Conservation (phyloP, 2,888 invertebrate species). For the Acronicta psi region DNA sequence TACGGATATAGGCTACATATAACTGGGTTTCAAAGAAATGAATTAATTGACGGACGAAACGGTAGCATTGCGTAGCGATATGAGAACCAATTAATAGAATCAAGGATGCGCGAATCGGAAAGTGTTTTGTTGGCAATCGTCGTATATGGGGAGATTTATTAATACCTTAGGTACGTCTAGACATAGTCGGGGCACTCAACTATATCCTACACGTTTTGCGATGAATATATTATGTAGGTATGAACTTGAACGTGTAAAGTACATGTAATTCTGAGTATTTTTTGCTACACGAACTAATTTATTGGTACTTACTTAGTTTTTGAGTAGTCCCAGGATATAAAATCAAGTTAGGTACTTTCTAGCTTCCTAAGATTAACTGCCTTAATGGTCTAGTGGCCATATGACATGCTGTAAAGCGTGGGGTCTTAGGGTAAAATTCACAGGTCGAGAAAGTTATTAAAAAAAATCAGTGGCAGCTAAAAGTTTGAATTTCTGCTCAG, state of each 20-base stretch:
- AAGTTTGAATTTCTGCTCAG: no score
- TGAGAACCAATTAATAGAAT: conserved; percentile 60
- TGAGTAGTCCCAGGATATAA: no score
- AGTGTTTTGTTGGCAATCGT: conserved; percentile 56
- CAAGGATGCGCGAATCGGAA: conserved; percentile 63
- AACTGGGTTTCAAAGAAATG: conserved; percentile 60
- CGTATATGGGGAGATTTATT: conserved; percentile 45
- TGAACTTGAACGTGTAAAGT: conserved; percentile 22
- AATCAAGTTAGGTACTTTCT: no score
- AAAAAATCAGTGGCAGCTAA: no score
- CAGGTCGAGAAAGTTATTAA: no score
- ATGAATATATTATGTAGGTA: conserved; percentile 41
- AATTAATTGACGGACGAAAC: conserved; percentile 58
- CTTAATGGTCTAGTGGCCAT: no score
- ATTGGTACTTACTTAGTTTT: neutral
- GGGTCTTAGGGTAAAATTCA: no score
- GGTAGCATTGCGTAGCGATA: conserved; percentile 55
- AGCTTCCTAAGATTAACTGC: no score
- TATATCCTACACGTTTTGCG: conserved; percentile 43
- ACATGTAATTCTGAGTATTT: conserved; percentile 6
- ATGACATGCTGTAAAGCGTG: no score
- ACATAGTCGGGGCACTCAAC: conserved; percentile 26
- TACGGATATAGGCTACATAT: conserved; percentile 53
- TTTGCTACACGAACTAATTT: neutral
- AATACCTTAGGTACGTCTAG: conserved; percentile 26